A percentile compares a stretch with the other conserved stretches of the same genome.
phyloP scores from a whole-genome alignment of 2,113 vertebrate species.

The Rhinogobius similis region DNA sequence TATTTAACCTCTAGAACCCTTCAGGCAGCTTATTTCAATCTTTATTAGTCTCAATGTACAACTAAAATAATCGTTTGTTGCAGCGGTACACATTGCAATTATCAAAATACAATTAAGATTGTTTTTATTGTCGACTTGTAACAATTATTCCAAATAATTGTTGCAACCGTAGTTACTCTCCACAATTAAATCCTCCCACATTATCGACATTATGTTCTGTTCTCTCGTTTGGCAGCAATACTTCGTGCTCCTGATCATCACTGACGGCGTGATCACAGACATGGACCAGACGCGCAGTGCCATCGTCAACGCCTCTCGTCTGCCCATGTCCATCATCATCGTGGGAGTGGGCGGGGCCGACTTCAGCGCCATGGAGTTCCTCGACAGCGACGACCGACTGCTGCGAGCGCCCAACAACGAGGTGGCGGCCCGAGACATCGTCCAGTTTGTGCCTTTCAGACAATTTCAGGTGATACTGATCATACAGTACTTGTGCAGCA shows the following conservation, averaged over 20 bases:
- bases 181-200: no score
- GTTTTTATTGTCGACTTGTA: no score
- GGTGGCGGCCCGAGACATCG: slow-evolving; percentile 88
- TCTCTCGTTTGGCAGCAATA: slow-evolving; percentile 82
- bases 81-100: no score
- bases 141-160: no score
- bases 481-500: no score
- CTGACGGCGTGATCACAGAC: slow-evolving; percentile 94
- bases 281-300: slow-evolving; percentile 86
- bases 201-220: neutral
- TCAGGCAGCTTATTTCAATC: no score
- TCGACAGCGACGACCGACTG: slow-evolving; percentile 86
- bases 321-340: slow-evolving; percentile 95
- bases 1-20: no score
- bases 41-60: no score
- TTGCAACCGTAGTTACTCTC: no score
- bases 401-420: slow-evolving; percentile 80
- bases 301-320: slow-evolving; percentile 85
- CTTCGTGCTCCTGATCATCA: slow-evolving; percentile 90
- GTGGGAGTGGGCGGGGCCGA: slow-evolving; percentile 90
- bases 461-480: slow-evolving; percentile 82
- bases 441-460: slow-evolving; percentile 96
- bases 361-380: slow-evolving; percentile 90
- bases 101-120: no score
- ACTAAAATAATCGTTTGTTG: no score